These are phyloP conservation scores for Lepus timidus DNA, from an alignment of 2,113 vertebrate species.

Conservation along the genomic window DNA sequence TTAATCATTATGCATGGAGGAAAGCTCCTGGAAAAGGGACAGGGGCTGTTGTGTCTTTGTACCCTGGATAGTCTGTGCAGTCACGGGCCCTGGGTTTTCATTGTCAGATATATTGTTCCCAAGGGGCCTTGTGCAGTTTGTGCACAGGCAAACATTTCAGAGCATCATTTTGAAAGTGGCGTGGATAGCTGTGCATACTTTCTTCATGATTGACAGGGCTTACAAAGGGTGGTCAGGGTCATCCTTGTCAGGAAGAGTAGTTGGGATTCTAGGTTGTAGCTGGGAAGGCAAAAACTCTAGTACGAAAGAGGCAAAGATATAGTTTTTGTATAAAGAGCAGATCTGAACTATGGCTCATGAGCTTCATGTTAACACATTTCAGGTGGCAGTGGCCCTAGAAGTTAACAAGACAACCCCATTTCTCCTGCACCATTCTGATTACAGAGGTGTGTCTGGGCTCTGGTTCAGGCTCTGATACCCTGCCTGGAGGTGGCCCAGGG, in stretches of 20 bases:
- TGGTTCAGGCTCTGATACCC: neutral
- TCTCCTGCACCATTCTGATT: neutral
- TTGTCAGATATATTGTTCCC: conserved; percentile 48
- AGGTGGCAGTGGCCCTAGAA: neutral
- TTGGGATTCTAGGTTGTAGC: conserved; percentile 14
- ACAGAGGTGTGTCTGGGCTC: neutral
- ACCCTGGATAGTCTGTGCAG: neutral
- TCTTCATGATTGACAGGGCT: neutral
- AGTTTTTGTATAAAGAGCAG: neutral
- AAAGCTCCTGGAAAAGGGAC: neutral
- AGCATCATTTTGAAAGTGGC: neutral
- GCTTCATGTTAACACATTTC: conserved; percentile 4
- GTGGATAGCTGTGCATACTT: neutral
- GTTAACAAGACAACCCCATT: neutral
- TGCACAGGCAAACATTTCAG: conserved; percentile 34
- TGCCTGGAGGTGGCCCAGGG: neutral
- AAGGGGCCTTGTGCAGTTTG: conserved; percentile 20
- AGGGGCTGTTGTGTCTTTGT: neutral
- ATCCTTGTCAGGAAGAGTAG: neutral
- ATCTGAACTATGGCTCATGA: neutral
- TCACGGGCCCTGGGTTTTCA: neutral
- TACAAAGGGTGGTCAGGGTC: neutral
- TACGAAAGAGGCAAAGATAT: neutral
- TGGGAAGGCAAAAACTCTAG: neutral
- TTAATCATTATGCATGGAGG: neutral